Conservation (phyloP, 2,888 invertebrate genomes). For the Graphium colonna region DNA sequence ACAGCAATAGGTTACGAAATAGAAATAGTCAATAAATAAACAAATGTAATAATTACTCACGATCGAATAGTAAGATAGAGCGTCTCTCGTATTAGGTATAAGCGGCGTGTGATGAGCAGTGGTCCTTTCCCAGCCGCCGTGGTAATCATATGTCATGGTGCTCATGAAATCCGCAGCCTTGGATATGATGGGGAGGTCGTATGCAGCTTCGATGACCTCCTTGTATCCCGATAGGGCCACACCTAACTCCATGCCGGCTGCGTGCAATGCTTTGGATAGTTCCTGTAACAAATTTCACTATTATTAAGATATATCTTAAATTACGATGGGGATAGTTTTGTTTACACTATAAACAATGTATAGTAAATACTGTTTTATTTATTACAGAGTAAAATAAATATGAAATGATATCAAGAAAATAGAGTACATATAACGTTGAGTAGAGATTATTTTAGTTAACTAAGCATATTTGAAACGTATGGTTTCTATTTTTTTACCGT, state of each 20-base stretch:
- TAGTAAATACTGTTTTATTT: too few species aligned
- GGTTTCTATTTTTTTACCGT: too few species aligned
- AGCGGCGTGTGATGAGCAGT: constrained; percentile 92
- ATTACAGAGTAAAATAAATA: constrained; percentile 4
- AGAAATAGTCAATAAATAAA: too few species aligned
- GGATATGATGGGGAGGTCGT: constrained; percentile 87
- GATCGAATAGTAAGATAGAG: constrained; percentile 87
- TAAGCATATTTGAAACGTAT: too few species aligned
- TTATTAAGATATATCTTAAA: constrained; percentile 17
- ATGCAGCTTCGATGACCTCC: constrained; percentile 92
- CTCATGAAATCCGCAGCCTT: constrained; percentile 88
- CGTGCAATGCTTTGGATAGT: constrained; percentile 82
- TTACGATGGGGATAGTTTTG: not conserved
- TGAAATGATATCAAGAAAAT: constrained; percentile 20
- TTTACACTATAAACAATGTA: too few species aligned
- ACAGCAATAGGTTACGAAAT: too few species aligned
- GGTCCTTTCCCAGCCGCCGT: constrained; percentile 91
- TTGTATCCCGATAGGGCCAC: constrained; percentile 94
- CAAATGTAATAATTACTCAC: constrained; percentile 71
- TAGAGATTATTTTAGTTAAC: too few species aligned
- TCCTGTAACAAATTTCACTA: constrained; percentile 68
- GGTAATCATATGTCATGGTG: constrained; percentile 93
- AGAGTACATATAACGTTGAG: too few species aligned
- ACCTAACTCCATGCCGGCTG: constrained; percentile 86
- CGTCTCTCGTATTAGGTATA: constrained; percentile 82